A percentile compares a stretch with the other conserved stretches of the same genome.
Conservation (phyloP, 2,113 vertebrate species). For the Rhinoptilus africanus region DNA sequence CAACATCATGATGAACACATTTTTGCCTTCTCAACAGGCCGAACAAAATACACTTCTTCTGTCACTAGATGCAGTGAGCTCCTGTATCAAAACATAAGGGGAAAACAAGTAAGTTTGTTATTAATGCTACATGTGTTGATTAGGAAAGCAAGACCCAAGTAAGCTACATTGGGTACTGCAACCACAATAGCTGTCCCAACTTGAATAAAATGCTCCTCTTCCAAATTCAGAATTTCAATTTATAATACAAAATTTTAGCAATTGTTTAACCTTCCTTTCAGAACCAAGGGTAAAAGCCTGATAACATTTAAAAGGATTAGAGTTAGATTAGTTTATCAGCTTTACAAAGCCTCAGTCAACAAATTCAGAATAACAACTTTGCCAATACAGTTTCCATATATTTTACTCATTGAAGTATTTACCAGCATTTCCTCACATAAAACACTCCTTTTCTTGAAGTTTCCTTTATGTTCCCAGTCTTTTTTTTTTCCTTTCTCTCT, state of each 20-base stretch:
- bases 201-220: not conserved
- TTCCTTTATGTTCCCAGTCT: not conserved
- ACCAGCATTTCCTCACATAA: not conserved
- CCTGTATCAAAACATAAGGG: not conserved
- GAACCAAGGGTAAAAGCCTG: not conserved
- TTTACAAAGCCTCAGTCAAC: not conserved
- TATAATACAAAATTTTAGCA: not conserved
- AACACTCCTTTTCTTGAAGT: not conserved
- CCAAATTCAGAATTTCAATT: not conserved
- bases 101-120: not conserved
- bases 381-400: not conserved
- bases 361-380: not conserved
- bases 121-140: rapidly evolving
- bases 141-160: not conserved
- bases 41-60: not conserved
- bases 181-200: not conserved
- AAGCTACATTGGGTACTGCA: not conserved
- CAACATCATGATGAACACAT: not conserved
- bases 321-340: not conserved
- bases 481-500: not conserved
- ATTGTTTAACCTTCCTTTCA: not conserved
- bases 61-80: not conserved
- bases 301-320: not conserved
- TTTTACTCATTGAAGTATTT: not conserved
- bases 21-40: not conserved